Base-by-base conservation (phyloP, 2,888 invertebrate genomes). In the Lasioglossum zephyrum region DNA sequence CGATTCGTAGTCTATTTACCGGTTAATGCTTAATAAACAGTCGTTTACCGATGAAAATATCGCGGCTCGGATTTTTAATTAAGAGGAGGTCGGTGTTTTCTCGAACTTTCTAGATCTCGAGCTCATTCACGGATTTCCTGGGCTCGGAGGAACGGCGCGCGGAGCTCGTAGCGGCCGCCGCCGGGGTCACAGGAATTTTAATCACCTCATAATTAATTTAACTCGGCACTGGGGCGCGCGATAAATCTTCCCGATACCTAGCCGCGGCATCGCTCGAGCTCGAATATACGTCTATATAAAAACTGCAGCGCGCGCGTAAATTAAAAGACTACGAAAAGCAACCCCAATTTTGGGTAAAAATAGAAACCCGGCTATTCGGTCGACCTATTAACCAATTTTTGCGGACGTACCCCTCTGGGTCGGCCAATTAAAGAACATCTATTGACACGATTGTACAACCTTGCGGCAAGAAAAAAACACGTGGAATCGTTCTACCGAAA, bases 161-260 rank as follows among this genome's bases (percentile, higher is more conserved):
- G 31, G 47, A 39, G 39, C 36, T 18, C 44, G 75, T 77, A 63
- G 31, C 57, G 57, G n/a, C 53, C 47, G 41, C 41, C 69, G 69
- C 60, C 26, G 39, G 41, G 70, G 72, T 66, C 80, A 53, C 16
- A 73, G 79, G 82, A 88, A 88, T 89, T 82, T 86, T 88, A 87
- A 89, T 89, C 85, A 79, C 73, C 81, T 53, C 66, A 77, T 88
- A 86, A 89, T 89, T 89, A 89, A 89, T 88, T 82, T 85, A 83
- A 83, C 86, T 70, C 76, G 83, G 75, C 86, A 77, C 81, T 73
- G 16, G 47, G 70, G 79, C 66, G 80, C 74, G 79, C 72, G 74
- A 88, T 89, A 89, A 85, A 88, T 89, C 83, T 83, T 75, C 70
- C 39, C 73, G 74, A 69, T 81, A 70, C 63, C 60, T 73, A 80